phyloP scores from a whole-genome alignment of 53 echinoderm and acorn worm genomes.

The Temnopleurus reevesii region DNA sequence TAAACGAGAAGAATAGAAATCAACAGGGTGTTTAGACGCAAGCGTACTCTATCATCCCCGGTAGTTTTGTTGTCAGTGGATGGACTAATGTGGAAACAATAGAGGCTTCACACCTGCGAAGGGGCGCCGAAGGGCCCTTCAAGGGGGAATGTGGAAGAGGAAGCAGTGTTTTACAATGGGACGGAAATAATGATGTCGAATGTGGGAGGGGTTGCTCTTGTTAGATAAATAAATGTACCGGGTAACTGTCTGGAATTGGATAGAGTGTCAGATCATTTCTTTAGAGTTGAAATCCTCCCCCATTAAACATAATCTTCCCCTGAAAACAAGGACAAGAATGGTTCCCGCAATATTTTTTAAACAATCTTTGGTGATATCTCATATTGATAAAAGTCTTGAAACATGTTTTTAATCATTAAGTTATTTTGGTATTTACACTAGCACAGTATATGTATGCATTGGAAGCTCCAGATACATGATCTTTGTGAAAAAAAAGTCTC shows the following conservation, averaged over 20 bases:
- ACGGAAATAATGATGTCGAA: background rate
- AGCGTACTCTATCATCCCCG: slow-evolving; percentile 3
- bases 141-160: background rate
- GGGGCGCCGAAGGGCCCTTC: slow-evolving; percentile 15
- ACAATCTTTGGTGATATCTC: too few species aligned
- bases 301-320: too few species aligned
- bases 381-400: too few species aligned
- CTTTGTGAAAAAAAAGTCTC: background rate
- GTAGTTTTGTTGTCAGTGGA: slow-evolving; percentile 11
- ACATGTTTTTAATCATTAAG: too few species aligned
- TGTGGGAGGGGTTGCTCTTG: background rate
- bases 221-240: too few species aligned
- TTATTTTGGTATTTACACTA: too few species aligned
- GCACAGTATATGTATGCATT: background rate
- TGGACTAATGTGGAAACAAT: slow-evolving; percentile 58
- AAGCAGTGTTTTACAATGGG: background rate
- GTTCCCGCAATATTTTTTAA: too few species aligned
- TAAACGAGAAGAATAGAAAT: slow-evolving; percentile 7
- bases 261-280: too few species aligned
- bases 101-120: slow-evolving; percentile 42
- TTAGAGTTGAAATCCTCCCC: too few species aligned
- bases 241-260: too few species aligned
- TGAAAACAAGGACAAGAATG: too few species aligned
- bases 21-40: slow-evolving; percentile 53
- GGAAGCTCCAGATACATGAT: background rate